These are phyloP conservation scores for Morbakka virulenta DNA, from an alignment of 30 jellyfish, hydroid and myxozoan genomes.

Conservation along the genomic window DNA sequence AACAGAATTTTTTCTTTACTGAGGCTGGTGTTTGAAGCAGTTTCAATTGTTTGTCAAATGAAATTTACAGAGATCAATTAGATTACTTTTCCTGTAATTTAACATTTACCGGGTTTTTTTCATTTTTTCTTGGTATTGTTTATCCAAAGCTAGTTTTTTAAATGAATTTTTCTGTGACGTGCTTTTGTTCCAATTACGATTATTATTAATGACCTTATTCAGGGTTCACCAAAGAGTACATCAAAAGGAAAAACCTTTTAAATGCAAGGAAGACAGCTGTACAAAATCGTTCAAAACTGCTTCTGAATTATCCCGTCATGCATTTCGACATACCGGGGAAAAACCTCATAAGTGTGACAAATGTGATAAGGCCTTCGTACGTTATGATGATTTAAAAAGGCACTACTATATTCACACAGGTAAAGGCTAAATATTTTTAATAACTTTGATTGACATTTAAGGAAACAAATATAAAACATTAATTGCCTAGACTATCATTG, in stretches of 20 bases:
- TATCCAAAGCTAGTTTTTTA: not conserved
- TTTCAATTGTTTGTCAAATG: no score
- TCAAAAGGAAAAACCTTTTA: slow-evolving; percentile 83
- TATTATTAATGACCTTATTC: not conserved
- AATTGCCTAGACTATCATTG: no score
- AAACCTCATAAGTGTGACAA: slow-evolving; percentile 88
- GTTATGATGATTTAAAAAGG: slow-evolving; percentile 88
- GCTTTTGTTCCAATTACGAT: not conserved
- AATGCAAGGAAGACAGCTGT: slow-evolving; percentile 76
- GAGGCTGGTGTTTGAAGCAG: no score
- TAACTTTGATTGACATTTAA: no score
- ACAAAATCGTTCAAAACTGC: slow-evolving; percentile 90
- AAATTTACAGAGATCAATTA: no score
- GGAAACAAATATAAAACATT: no score
- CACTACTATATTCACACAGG: slow-evolving; percentile 95
- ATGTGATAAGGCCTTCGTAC: slow-evolving; percentile 83
- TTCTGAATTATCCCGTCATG: slow-evolving; percentile 91
- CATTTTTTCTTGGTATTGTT: not conserved
- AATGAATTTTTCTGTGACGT: no score
- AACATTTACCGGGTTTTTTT: not conserved
- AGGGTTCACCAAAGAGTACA: slow-evolving; percentile 94
- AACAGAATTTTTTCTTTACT: no score
- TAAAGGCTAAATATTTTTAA: not conserved
- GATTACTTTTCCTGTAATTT: no score
- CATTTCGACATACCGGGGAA: slow-evolving; percentile 94